Evolutionary conservation across 2,797 vertebrate genomes (phyloP).

Genomic region (Intellagama lesueurii): DNA sequence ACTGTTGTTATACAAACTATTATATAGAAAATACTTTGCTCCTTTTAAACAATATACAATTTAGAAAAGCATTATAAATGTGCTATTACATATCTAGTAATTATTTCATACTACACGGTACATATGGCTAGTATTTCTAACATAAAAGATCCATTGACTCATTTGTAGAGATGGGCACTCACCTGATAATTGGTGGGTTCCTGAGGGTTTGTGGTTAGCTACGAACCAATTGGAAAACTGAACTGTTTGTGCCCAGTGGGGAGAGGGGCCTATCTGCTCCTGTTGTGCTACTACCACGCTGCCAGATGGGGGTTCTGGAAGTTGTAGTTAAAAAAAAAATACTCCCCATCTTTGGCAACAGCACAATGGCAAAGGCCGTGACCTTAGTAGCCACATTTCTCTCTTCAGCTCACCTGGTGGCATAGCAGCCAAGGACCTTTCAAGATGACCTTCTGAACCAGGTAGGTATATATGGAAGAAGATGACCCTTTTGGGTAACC

Average conservation of each 20-base stretch:
- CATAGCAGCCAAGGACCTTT: neutral
- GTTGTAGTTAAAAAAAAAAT: no score
- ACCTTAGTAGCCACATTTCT: neutral
- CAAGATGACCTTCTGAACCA: neutral
- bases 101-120: neutral
- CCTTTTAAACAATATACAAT: neutral
- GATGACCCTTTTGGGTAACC: neutral
- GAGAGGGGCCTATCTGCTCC: no score
- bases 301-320: no score
- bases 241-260: no score
- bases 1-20: neutral
- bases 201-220: no score
- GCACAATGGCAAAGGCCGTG: neutral
- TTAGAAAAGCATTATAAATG: neutral
- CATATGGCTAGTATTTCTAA: neutral
- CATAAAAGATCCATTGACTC: neutral
- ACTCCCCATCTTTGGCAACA: no score
- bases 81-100: neutral
- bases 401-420: neutral
- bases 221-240: no score
- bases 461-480: neutral
- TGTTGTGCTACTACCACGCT: no score
- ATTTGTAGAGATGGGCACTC: neutral
- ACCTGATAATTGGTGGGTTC: no score
- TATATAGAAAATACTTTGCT: neutral